Conservation (phyloP, 2,888 invertebrate genomes). For the Galerucella nymphaeae region DNA sequence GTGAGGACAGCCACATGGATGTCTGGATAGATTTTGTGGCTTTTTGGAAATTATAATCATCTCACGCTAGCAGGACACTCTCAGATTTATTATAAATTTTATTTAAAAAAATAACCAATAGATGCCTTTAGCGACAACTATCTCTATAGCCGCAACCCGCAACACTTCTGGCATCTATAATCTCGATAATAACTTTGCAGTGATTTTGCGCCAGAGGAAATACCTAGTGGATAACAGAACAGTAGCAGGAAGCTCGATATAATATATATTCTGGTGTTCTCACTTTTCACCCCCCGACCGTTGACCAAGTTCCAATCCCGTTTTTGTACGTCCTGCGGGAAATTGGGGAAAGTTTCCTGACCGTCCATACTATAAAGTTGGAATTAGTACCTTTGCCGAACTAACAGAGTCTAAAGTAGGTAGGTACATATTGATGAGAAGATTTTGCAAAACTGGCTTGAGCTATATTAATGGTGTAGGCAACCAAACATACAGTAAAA, state of each 20-base stretch:
- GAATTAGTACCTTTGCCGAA: constrained; percentile 27
- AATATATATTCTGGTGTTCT: constrained; percentile 14
- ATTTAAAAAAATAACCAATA: no score
- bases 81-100: no score
- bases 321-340: constrained; percentile 23
- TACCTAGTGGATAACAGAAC: constrained; percentile 11
- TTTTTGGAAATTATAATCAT: constrained; percentile 15
- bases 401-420: constrained; percentile 29
- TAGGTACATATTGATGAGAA: constrained; percentile 31
- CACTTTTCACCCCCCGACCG: neutral
- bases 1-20: neutral
- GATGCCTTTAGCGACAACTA: neutral
- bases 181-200: neutral
- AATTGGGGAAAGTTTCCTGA: constrained; percentile 34
- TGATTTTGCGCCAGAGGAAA: constrained; percentile 15
- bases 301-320: constrained; percentile 28
- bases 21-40: constrained; percentile 18
- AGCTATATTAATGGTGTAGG: no score
- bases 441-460: no score
- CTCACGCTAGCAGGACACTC: no score
- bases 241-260: constrained; percentile 21
- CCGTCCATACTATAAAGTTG: constrained; percentile 27
- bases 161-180: neutral
- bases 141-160: neutral
- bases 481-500: no score